A percentile compares a stretch with the other conserved stretches of the same genome.
phyloP scores from a whole-genome alignment of 1,140 invertebrate genomes.

The Akabosia matsudoensis region DNA sequence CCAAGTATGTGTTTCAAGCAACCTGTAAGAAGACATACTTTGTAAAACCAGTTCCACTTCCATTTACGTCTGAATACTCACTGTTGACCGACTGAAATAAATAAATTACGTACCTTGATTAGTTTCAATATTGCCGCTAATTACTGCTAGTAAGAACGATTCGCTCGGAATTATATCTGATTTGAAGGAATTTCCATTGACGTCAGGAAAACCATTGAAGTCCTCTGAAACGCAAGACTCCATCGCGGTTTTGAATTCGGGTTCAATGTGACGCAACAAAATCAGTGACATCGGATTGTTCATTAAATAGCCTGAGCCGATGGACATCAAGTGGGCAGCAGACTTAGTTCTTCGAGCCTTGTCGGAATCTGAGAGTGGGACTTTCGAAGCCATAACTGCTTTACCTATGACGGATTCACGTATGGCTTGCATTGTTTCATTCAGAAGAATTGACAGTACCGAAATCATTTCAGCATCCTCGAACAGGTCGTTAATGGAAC shows the following conservation, averaged over 20 bases:
- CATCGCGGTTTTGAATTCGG: constrained; percentile 34
- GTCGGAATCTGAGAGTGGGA: neutral
- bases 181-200: constrained; percentile 41
- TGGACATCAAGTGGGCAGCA: constrained; percentile 32
- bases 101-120: constrained; percentile 1
- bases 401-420: constrained; percentile 24
- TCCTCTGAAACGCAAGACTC: constrained; percentile 27
- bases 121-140: constrained; percentile 48
- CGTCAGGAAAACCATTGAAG: constrained; percentile 32
- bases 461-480: constrained; percentile 24
- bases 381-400: neutral
- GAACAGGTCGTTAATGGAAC: constrained; percentile 16
- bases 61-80: neutral
- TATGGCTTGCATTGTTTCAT: constrained; percentile 30
- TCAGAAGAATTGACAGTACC: constrained; percentile 26
- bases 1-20: constrained; percentile 39
- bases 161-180: constrained; percentile 79
- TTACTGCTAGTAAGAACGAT: constrained; percentile 66
- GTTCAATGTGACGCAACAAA: constrained; percentile 28
- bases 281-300: constrained; percentile 39
- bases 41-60: neutral
- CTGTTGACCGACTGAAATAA: neutral
- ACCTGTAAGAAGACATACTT: neutral
- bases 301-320: constrained; percentile 39
- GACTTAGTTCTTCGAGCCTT: constrained; percentile 2